Evolutionary conservation across 2,888 invertebrate species (phyloP), one percentile per base, ranked within the genome.

Genomic region (Cremastinae sp.): DNA sequence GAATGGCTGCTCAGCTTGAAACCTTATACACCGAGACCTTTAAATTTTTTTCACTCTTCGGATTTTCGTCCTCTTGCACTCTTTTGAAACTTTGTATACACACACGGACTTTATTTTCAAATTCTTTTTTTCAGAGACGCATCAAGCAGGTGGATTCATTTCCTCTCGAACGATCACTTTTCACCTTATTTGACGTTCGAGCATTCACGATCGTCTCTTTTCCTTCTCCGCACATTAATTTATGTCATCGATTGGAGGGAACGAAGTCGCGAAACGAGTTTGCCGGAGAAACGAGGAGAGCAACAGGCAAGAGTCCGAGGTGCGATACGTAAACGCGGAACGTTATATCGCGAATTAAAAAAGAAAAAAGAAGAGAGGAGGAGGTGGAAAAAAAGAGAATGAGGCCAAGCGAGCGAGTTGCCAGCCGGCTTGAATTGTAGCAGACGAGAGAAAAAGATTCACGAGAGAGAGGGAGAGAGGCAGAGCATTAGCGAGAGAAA

Each of bases 371-470:
- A 45, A 20, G 22, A 37, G 16, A 35, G 45, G 28, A 37, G 10
- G 37, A 22, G 20, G 16, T 22, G 43, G 22, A 45, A 59, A 41
- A 47, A 37, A 56, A 61, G 39, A 65, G 43, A 77, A 74, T 74
- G 74, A 74, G 77, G 74, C 70, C 70, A 77, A 62, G 41, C 56
- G 65, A 62, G 37, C 39, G 74, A 65, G 61, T 45, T 65, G 66
- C 49, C 58, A 59, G 69, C 68, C 68, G 65, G 64, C 71, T 77
- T 58, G 68, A 61, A 62, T 75, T 68, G 64, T 62, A 51, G 43
- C 53, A 62, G 43, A 49, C 74, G 45, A 28, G 56, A 55, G 59
- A n/a, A 61, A 68, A 68, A 68, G 70, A 12, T 62, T 56, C 43
- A 55, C 14, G 10, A 22, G 18, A 9, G 47, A 53, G 49, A 39